A percentile compares a stretch with the other conserved stretches of the same genome.
Evolutionary conservation across 2,888 invertebrate genomes (phyloP).

Genomic region (Andrena flavipes): DNA sequence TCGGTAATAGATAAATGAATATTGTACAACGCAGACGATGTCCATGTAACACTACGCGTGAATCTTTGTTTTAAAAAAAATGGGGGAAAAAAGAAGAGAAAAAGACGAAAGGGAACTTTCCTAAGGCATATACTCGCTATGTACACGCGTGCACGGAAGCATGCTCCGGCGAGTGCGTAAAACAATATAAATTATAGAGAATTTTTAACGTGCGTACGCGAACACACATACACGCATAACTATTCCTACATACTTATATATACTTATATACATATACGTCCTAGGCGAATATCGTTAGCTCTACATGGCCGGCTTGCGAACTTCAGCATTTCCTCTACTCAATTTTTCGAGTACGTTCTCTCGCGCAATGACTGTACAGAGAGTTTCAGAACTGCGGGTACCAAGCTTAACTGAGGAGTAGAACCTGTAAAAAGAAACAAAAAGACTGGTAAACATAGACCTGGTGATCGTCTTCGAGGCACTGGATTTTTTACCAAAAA

Average conservation of each 20-base stretch:
- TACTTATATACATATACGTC: slow-evolving; percentile 42
- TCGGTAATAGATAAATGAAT: slow-evolving; percentile 36
- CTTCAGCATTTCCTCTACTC: slow-evolving; percentile 52
- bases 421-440: neutral
- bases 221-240: slow-evolving; percentile 28
- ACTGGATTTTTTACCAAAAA: no score
- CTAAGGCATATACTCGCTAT: slow-evolving; percentile 54
- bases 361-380: slow-evolving; percentile 31
- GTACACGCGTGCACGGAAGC: slow-evolving; percentile 25
- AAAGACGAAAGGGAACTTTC: slow-evolving; percentile 36
- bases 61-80: slow-evolving; percentile 34
- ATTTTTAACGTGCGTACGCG: slow-evolving; percentile 53
- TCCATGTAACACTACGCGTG: slow-evolving; percentile 40
- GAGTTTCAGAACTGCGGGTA: neutral
- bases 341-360: slow-evolving; percentile 19
- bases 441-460: neutral
- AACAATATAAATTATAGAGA: slow-evolving; percentile 35
- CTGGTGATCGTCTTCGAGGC: no score
- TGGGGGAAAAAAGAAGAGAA: neutral
- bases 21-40: slow-evolving; percentile 41
- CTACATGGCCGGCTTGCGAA: slow-evolving; percentile 35
- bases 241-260: slow-evolving; percentile 49
- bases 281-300: slow-evolving; percentile 45
- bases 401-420: neutral
- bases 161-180: slow-evolving; percentile 26